phyloP scores from a whole-genome alignment of 2,888 invertebrate genomes.

The Athalia circularis region DNA sequence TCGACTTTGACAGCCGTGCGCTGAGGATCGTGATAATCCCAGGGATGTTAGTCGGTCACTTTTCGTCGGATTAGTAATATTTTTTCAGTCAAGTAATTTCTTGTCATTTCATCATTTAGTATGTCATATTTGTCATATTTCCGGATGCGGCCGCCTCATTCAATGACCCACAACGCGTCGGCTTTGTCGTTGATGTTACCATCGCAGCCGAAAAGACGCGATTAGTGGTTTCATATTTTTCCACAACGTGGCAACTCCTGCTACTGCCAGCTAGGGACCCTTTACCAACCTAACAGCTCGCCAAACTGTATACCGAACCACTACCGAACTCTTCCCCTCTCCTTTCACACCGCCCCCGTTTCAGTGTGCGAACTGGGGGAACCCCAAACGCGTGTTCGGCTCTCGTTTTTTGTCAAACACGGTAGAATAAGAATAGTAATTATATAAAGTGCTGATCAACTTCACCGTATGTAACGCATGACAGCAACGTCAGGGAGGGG shows the following conservation, averaged over 20 bases:
- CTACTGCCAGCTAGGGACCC: too few relatives aligned
- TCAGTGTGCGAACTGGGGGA: too few relatives aligned
- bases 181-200: not conserved
- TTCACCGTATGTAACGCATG: not conserved
- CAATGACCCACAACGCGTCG: not conserved
- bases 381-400: too few relatives aligned
- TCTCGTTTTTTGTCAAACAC: too few relatives aligned
- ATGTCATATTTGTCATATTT: slow-evolving; percentile 27
- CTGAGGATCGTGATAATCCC: too few relatives aligned
- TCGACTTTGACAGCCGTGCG: too few relatives aligned
- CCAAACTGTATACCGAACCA: too few relatives aligned
- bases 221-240: not conserved
- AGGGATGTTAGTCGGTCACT: slow-evolving; percentile 24
- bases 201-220: not conserved
- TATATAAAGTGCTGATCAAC: too few relatives aligned
- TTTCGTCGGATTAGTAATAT: slow-evolving; percentile 27
- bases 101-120: not conserved
- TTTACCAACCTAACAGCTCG: too few relatives aligned
- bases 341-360: too few relatives aligned
- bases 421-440: not conserved
- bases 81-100: slow-evolving; percentile 6
- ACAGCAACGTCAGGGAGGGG: slow-evolving; percentile 1
- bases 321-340: too few relatives aligned
- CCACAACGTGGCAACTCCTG: not conserved
- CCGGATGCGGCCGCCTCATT: not conserved